Conservation (phyloP, 2,113 vertebrate genomes). For the Halcyon senegalensis region DNA sequence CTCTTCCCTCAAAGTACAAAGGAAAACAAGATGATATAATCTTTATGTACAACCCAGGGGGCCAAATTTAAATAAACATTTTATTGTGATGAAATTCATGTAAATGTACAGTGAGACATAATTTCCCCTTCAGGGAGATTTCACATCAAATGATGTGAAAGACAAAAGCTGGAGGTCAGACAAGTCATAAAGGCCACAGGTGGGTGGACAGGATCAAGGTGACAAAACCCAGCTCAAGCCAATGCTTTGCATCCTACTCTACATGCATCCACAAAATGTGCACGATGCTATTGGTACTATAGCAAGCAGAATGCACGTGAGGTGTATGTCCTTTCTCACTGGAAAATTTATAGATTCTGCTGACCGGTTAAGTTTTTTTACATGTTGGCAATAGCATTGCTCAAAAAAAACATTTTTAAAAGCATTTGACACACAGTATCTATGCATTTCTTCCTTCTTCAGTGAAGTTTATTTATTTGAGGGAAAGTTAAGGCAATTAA, state of each 20-base stretch:
- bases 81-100: background rate
- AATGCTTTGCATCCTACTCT: fast-evolving
- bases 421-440: background rate
- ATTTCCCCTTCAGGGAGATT: background rate
- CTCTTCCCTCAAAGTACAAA: background rate
- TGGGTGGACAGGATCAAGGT: background rate
- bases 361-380: background rate
- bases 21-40: background rate
- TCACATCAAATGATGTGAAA: background rate
- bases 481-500: background rate
- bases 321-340: fast-evolving
- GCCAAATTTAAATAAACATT: background rate
- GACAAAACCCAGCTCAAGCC: background rate
- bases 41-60: background rate
- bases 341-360: background rate
- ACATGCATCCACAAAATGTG: fast-evolving
- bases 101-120: background rate
- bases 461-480: background rate
- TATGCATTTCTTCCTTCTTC: background rate
- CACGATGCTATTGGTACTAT: fast-evolving
- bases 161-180: background rate
- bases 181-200: background rate
- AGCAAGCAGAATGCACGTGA: background rate
- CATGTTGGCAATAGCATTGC: background rate
- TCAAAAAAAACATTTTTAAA: background rate